Conservation (phyloP, 2,797 vertebrate species). For the Eupleurogrammus muticus region DNA sequence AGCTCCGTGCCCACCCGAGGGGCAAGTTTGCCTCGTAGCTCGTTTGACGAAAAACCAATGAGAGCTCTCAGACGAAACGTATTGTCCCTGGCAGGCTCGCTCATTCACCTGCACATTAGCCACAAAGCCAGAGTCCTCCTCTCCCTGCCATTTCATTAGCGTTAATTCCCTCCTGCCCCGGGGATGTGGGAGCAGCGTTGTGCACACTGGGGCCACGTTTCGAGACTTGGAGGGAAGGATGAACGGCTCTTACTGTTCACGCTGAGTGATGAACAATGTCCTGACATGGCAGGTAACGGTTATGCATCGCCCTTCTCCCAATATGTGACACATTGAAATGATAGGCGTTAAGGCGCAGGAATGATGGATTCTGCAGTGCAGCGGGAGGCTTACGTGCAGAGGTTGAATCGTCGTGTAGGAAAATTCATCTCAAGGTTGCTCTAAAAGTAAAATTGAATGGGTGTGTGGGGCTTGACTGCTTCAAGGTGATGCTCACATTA, state of each 20-base stretch:
- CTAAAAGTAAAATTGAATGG: conserved; percentile 65
- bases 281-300: conserved; percentile 71
- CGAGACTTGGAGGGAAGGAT: conserved; percentile 41
- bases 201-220: conserved; percentile 10
- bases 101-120: conserved; percentile 44
- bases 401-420: conserved; percentile 55
- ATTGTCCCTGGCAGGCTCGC: conserved; percentile 33
- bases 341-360: conserved; percentile 55
- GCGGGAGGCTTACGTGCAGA: conserved; percentile 44
- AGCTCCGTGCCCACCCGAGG: background rate
- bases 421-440: conserved; percentile 73
- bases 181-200: conserved; percentile 24
- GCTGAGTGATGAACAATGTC: conserved; percentile 71
- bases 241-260: conserved; percentile 56
- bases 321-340: conserved; percentile 74
- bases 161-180: conserved; percentile 32
- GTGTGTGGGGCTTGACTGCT: conserved; percentile 42
- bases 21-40: conserved; percentile 37
- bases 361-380: conserved; percentile 66
- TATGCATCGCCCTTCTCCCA: conserved; percentile 64
- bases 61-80: conserved; percentile 36
- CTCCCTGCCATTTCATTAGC: conserved; percentile 51
- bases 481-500: conserved; percentile 66
- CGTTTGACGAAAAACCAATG: conserved; percentile 47
- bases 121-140: conserved; percentile 36